A percentile compares a stretch with the other conserved stretches of the same genome.
phyloP scores from a whole-genome alignment of 2,797 vertebrate genomes.

The Pogonophryne albipinna region DNA sequence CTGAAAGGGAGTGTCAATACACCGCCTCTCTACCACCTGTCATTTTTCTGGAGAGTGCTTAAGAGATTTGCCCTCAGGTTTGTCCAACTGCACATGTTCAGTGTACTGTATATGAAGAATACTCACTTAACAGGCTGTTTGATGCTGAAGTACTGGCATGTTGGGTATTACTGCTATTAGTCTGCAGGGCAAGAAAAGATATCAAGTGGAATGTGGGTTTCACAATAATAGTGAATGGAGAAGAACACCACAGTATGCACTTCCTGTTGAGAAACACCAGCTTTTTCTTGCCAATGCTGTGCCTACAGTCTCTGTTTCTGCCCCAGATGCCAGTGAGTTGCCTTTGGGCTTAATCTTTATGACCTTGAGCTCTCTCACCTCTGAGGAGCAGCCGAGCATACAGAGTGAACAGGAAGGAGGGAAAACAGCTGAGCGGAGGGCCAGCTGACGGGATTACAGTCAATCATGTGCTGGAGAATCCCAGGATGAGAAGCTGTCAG shows the following conservation, averaged over 20 bases:
- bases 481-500: slow-evolving; percentile 18
- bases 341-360: slow-evolving; percentile 51
- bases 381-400: slow-evolving; percentile 51
- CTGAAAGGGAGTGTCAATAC: slow-evolving; percentile 39
- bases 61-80: slow-evolving; percentile 27
- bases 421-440: slow-evolving; percentile 66
- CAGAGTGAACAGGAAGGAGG: slow-evolving; percentile 67
- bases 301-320: slow-evolving; percentile 7
- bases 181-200: not conserved
- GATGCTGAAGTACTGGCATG: not conserved
- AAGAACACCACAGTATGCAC: not conserved
- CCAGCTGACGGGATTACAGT: slow-evolving; percentile 66
- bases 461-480: slow-evolving; percentile 31
- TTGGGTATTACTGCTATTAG: not conserved
- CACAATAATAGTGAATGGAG: slow-evolving; percentile 11
- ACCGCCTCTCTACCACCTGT: slow-evolving; percentile 18
- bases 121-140: not conserved
- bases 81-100: not conserved
- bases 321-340: slow-evolving; percentile 33
- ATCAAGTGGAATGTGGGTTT: slow-evolving; percentile 1
- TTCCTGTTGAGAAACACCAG: slow-evolving; percentile 43
- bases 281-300: not conserved
- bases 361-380: slow-evolving; percentile 67
- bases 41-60: slow-evolving; percentile 21
- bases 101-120: not conserved